Conservation (phyloP, 1,140 invertebrate genomes). For the Panulirus ornatus region DNA sequence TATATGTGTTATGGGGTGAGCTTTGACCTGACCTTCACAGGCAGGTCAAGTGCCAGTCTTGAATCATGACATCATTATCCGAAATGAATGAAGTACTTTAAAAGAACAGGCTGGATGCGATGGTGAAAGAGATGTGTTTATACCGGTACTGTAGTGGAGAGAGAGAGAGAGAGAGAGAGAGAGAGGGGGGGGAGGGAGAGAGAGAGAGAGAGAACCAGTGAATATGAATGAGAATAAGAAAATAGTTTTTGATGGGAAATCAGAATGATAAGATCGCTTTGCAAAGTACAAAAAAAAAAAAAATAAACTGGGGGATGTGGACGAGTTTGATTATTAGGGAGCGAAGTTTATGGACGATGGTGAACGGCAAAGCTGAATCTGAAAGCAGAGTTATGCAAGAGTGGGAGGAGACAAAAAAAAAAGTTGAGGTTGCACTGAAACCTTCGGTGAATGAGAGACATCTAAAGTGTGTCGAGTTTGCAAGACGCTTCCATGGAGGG, state of each 20-base stretch:
- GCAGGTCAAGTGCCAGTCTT: too few relatives aligned
- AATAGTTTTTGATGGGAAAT: neutral
- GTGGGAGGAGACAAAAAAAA: neutral
- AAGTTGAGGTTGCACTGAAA: too few relatives aligned
- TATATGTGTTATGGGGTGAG: too few relatives aligned
- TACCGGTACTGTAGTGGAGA: neutral
- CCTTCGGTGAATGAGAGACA: too few relatives aligned
- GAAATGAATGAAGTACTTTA: too few relatives aligned
- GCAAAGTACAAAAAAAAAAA: neutral
- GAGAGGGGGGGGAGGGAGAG: conserved; percentile 12
- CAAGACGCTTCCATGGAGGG: too few relatives aligned
- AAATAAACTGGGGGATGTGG: neutral
- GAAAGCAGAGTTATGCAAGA: neutral
- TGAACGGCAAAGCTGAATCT: neutral
- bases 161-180: neutral
- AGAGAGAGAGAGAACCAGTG: conserved; percentile 3
- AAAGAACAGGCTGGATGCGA: too few relatives aligned
- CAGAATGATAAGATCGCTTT: neutral
- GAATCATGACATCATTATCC: too few relatives aligned
- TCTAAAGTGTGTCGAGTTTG: too few relatives aligned
- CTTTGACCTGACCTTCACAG: too few relatives aligned
- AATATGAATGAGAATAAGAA: neutral
- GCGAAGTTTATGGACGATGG: neutral
- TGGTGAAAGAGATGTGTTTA: too few relatives aligned
- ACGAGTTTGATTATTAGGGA: neutral